These are phyloP conservation scores for roundworm (Caenorhabditis elegans) DNA, from an alignment of 1,140 invertebrate genomes.

Conservation along the genomic window WBcel235 BX284604.4:3044501-3045000, in stretches of 20 bases:
- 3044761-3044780: conserved; percentile 78
- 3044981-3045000: background rate
- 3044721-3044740: conserved; percentile 23
- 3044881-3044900: background rate
- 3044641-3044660: conserved; percentile 3
- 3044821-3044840: conserved; percentile 88
- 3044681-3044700: conserved; percentile 28
- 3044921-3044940: conserved; percentile 31
- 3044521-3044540: conserved; percentile 28
- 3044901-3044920: background rate
- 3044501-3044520: background rate
- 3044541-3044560: conserved; percentile 4
- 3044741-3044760: conserved; percentile 35
- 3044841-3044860: conserved; percentile 12
- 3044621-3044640: background rate
- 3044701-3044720: background rate
- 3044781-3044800: conserved; percentile 82
- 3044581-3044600: conserved; percentile 13
- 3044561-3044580: conserved; percentile 17
- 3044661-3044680: conserved; percentile 26
- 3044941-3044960: conserved; percentile 29
- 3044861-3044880: conserved; percentile 32
- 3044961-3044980: background rate
- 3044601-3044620: background rate
- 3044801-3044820: conserved; percentile 69